These are phyloP conservation scores for Pogonophryne albipinna DNA, from an alignment of 2,797 vertebrate species.

Conservation along the genomic window DNA sequence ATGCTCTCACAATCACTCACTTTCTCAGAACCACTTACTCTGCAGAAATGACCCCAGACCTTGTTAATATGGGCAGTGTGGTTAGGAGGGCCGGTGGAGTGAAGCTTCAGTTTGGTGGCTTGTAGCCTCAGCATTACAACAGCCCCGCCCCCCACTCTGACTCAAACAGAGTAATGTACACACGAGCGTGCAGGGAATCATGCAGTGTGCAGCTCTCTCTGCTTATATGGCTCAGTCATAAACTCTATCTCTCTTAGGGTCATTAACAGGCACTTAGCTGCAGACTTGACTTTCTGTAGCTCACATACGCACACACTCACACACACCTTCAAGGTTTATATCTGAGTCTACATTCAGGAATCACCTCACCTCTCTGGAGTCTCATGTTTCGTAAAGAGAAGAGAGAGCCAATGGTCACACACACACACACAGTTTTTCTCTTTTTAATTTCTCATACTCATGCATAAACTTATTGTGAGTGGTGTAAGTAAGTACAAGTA, in stretches of 20 bases:
- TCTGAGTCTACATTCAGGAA: conserved; percentile 59
- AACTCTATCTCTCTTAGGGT: conserved; percentile 13
- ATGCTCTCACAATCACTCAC: conserved; percentile 43
- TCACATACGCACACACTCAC: conserved; percentile 8
- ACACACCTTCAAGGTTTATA: conserved; percentile 53
- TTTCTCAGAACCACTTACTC: conserved; percentile 46
- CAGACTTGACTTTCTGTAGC: conserved; percentile 2
- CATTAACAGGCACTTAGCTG: not conserved
- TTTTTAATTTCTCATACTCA: conserved; percentile 11
- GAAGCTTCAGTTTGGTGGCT: conserved; percentile 39
- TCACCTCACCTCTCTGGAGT: conserved; percentile 72
- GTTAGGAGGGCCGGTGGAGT: conserved; percentile 30
- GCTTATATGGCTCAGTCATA: conserved; percentile 15
- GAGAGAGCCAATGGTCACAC: conserved; percentile 28
- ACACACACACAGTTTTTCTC: conserved; percentile 7
- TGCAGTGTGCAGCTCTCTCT: conserved; percentile 12
- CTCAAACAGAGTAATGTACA: conserved; percentile 46
- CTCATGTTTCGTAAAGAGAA: conserved; percentile 70
- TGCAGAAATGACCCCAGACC: conserved; percentile 52
- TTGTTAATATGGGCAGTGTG: conserved; percentile 41
- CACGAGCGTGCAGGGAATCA: conserved; percentile 23
- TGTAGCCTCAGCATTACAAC: conserved; percentile 30
- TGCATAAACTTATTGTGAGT: no score
- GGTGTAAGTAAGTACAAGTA: no score
- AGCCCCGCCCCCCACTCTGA: conserved; percentile 42